phyloP scores from a whole-genome alignment of 2,888 invertebrate genomes.

The Syrista parreyssii region DNA sequence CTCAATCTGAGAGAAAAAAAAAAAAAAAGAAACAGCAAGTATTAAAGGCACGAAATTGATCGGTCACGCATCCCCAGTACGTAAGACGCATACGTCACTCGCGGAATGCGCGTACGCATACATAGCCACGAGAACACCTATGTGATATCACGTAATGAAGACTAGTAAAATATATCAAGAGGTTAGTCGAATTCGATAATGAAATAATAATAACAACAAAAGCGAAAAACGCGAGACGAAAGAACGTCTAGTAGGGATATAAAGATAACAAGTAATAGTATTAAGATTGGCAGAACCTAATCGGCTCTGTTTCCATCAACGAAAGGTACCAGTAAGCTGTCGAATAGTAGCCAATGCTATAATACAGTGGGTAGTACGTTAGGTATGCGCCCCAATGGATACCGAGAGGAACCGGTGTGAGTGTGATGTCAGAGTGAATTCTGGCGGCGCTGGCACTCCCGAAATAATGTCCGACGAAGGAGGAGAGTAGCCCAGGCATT shows the following conservation, averaged over 20 bases:
- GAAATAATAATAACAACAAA: not conserved
- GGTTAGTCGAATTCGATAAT: not conserved
- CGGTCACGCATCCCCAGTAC: not conserved
- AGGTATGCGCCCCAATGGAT: not conserved
- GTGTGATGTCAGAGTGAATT: conserved; percentile 16
- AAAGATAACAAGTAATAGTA: not conserved
- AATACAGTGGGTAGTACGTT: not conserved
- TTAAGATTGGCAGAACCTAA: not conserved
- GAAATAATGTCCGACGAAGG: conserved; percentile 51
- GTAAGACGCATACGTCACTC: not conserved
- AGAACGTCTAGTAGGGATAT: not conserved
- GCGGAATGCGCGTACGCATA: not conserved
- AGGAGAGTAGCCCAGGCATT: conserved; percentile 18
- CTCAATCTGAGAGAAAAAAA: not conserved
- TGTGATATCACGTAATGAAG: not conserved
- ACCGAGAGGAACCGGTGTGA: not conserved
- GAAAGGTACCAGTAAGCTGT: not conserved
- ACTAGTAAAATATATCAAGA: not conserved
- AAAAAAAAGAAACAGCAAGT: not conserved
- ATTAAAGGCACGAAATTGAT: not conserved
- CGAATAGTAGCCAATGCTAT: not conserved
- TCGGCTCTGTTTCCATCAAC: not conserved
- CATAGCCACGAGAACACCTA: not conserved
- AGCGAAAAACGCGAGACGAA: no score
- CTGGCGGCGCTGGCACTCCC: conserved; percentile 54